Conservation (phyloP, 2,113 vertebrate genomes). For the Thermophis baileyi region DNA sequence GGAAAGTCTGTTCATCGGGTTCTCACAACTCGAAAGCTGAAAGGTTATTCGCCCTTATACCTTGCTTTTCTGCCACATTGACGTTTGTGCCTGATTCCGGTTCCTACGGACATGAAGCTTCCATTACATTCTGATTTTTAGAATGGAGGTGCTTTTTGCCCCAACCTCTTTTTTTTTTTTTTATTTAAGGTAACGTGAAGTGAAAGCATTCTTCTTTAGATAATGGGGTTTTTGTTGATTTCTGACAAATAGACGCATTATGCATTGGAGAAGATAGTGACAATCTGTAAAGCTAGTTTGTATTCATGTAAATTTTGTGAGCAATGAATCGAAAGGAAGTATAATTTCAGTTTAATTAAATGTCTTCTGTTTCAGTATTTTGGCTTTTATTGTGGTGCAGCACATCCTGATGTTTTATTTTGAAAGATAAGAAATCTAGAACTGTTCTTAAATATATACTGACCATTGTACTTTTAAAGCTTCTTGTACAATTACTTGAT, state of each 20-base stretch:
- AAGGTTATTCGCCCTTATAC: background rate
- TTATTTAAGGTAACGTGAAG: background rate
- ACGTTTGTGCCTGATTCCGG: background rate
- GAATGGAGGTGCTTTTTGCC: background rate
- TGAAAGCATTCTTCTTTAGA: slow-evolving; percentile 5
- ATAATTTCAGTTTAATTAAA: background rate
- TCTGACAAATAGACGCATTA: background rate
- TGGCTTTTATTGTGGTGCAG: background rate
- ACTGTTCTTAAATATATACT: background rate
- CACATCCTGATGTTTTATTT: background rate
- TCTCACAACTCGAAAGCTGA: background rate
- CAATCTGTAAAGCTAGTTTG: slow-evolving; percentile 11
- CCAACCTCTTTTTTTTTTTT: background rate
- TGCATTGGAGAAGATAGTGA: background rate
- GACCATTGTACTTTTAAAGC: background rate
- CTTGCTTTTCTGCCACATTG: background rate
- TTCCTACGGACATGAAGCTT: slow-evolving; percentile 2
- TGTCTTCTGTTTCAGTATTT: background rate
- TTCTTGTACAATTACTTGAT: background rate
- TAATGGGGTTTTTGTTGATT: background rate
- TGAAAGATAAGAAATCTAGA: background rate
- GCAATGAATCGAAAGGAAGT: background rate
- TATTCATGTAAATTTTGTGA: slow-evolving; percentile 32
- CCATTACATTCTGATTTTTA: background rate
- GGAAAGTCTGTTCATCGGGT: background rate